These are phyloP conservation scores for Zoanthus sansibaricus DNA, from an alignment of 92 coral and sea anemone genomes.

Conservation along the genomic window DNA sequence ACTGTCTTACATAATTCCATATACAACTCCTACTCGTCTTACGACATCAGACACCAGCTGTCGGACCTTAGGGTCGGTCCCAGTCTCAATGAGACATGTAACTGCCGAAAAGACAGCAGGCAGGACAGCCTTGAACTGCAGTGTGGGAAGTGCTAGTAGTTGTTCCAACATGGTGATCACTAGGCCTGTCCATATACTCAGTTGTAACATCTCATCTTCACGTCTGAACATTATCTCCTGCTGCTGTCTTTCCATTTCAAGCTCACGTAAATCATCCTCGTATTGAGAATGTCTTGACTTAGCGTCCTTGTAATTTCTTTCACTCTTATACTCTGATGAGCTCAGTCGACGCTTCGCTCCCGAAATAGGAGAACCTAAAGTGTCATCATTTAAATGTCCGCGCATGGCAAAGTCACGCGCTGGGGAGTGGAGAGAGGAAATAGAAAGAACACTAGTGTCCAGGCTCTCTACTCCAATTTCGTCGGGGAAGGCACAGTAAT, in stretches of 20 bases:
- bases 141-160: constrained; percentile 91
- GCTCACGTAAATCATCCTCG: constrained; percentile 87
- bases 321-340: constrained; percentile 74
- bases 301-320: constrained; percentile 66
- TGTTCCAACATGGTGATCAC: constrained; percentile 94
- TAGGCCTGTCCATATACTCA: constrained; percentile 93
- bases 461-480: constrained; percentile 68
- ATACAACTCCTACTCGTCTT: constrained; percentile 92
- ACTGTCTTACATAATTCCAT: constrained; percentile 83
- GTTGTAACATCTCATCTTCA: constrained; percentile 91
- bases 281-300: constrained; percentile 70
- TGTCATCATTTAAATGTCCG: constrained; percentile 71
- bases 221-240: constrained; percentile 72
- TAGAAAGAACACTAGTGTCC: constrained; percentile 80
- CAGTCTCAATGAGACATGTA: constrained; percentile 89
- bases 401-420: constrained; percentile 74
- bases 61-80: constrained; percentile 93
- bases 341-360: constrained; percentile 65
- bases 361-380: constrained; percentile 63
- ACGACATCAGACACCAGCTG: constrained; percentile 96
- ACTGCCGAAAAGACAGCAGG: constrained; percentile 99
- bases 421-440: constrained; percentile 90
- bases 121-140: constrained; percentile 97
- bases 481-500: constrained; percentile 54
- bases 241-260: constrained; percentile 83